These are phyloP conservation scores for Gnathonemus longibarbis DNA, from an alignment of 2,113 vertebrate species.

Conservation along the genomic window DNA sequence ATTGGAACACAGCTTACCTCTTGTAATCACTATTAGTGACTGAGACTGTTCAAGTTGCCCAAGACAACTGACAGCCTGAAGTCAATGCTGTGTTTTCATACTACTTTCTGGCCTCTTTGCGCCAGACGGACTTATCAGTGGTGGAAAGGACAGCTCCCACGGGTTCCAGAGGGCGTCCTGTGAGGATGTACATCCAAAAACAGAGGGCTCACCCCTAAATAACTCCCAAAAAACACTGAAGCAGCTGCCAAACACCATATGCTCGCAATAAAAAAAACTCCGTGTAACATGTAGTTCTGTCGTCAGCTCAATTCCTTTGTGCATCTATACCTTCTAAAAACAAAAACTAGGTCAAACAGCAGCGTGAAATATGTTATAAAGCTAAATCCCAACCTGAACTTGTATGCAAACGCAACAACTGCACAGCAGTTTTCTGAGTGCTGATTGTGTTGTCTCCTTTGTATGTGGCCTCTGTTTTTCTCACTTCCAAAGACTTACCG, in stretches of 20 bases:
- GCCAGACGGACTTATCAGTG: constrained; percentile 46
- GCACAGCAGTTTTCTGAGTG: neutral
- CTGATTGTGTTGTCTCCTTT: neutral
- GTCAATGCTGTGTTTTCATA: too few species aligned
- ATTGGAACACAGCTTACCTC: neutral
- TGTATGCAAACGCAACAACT: neutral
- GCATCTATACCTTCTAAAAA: constrained; percentile 17
- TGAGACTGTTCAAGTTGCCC: neutral
- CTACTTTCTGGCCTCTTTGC: constrained; percentile 31
- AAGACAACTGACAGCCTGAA: neutral
- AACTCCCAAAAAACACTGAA: constrained; percentile 32
- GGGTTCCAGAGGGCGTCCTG: constrained; percentile 1
- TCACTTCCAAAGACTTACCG: neutral
- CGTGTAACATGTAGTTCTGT: constrained; percentile 9
- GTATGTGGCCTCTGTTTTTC: neutral
- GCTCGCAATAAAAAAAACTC: constrained; percentile 14
- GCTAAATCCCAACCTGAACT: constrained; percentile 11
- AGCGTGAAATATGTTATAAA: constrained; percentile 23
- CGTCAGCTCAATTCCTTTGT: constrained; percentile 16
- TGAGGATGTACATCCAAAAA: constrained; percentile 11
- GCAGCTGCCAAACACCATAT: constrained; percentile 31
- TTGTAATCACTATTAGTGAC: neutral
- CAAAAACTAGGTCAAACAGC: constrained; percentile 20
- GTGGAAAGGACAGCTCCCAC: constrained; percentile 49
- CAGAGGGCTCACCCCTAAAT: constrained; percentile 6